Base-by-base conservation (phyloP, 2,797 vertebrate genomes). In the Sebastes taczanowskii region DNA sequence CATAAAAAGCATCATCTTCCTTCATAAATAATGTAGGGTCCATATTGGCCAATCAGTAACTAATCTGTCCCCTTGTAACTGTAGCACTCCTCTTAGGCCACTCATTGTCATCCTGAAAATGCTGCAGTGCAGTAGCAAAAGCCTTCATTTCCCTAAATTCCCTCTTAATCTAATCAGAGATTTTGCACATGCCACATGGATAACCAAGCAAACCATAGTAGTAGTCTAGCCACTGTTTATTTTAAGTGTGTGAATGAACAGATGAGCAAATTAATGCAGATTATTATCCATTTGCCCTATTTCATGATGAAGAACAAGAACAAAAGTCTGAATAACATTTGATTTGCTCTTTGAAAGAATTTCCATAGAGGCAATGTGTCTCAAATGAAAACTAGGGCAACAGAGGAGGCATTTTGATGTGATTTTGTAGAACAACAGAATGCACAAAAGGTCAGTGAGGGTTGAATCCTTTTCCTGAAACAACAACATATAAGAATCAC, bases 381-480 rank as follows among this genome's bases (percentile, higher is more conserved):
- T 61, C 6, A 30, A 23, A 71, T 72, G 25, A 62, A 81, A 86
- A 82, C 11, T 46, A 14, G 71, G 30, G 23, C 77, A 84, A 9
- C 7, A 20, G 8, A 66, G 42, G 32, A 80, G 6, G 49, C 30
- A 56, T 71, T 49, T 49, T 78, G 34, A 80, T 79, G 18, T 62
- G 30, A 69, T 78, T 77, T 68, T 81, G 58, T 52, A 5, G 34
- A 80, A 78, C 65, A 80, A 77, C 59, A 70, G 18, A 35, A 56
- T 22, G 14, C 63, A 86, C 46, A 68, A 78, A 81, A 84, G 84
- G 86, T 88, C 84, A 86, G 14, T 2, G 49, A 80, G 52, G 34
- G 84, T 81, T 88, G 55, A 80, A 27, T 71, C 38, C 14, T 70
- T 58, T 74, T 74, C 52, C 55, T 52, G 14, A 71, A 38, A 80